Conservation (phyloP, 2,113 vertebrate genomes). For the Hyaena hyaena region DNA sequence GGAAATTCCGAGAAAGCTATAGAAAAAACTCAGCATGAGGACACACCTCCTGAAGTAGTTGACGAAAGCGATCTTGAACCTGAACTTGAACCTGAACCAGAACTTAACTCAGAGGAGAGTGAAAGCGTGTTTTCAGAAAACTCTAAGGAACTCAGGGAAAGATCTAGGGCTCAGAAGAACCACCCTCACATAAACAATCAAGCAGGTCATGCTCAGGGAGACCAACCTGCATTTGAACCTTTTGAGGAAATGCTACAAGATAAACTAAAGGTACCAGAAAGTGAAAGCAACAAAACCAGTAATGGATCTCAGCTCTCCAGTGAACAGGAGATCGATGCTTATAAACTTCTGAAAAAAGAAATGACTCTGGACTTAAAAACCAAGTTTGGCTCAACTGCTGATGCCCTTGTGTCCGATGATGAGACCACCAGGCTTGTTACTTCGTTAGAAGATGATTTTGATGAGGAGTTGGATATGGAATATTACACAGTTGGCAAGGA, state of each 20-base stretch:
- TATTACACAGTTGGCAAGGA: slow-evolving; percentile 64
- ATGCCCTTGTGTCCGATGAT: slow-evolving; percentile 91
- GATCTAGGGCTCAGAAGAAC: slow-evolving; percentile 5
- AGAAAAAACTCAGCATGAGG: slow-evolving; percentile 42
- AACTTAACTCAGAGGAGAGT: not conserved
- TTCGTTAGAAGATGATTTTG: slow-evolving; percentile 84
- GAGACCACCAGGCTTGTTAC: slow-evolving; percentile 91
- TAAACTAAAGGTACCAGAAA: slow-evolving; percentile 84
- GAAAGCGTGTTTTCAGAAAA: slow-evolving; percentile 60
- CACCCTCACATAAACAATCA: slow-evolving; percentile 62
- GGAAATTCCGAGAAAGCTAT: not conserved
- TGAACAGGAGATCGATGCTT: slow-evolving; percentile 79
- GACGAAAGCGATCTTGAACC: not conserved
- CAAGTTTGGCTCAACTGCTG: slow-evolving; percentile 91
- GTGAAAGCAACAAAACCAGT: slow-evolving; percentile 86
- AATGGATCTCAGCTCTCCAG: slow-evolving; percentile 75
- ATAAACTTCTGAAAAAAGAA: slow-evolving; percentile 84
- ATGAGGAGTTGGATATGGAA: slow-evolving; percentile 81
- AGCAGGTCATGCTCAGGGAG: slow-evolving; percentile 78
- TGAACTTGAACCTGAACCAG: not conserved
- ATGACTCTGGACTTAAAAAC: slow-evolving; percentile 89
- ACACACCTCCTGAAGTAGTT: slow-evolving; percentile 31
- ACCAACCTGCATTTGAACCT: slow-evolving; percentile 75
- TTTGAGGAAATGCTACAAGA: slow-evolving; percentile 78
- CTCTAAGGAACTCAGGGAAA: slow-evolving; percentile 59